These are phyloP conservation scores for Leucophenga montana DNA, from an alignment of 2,888 invertebrate species.

Conservation along the genomic window DNA sequence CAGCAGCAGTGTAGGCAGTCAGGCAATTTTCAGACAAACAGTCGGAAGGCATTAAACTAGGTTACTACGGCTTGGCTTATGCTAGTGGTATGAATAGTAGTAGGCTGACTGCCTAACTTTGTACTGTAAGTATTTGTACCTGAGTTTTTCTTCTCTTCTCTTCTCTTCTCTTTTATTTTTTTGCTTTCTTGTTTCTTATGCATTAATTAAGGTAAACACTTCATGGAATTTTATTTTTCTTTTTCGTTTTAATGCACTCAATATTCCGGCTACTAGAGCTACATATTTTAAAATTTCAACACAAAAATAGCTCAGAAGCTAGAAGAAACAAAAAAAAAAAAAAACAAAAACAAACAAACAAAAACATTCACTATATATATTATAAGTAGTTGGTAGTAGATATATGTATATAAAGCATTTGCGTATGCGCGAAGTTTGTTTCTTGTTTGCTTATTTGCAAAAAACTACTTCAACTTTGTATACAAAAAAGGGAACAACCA, in stretches of 20 bases:
- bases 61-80: background rate
- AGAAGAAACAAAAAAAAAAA: too few relatives aligned
- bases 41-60: background rate
- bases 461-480: background rate
- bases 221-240: background rate
- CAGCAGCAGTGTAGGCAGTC: background rate
- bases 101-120: background rate
- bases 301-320: conserved; percentile 37
- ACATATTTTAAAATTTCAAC: conserved; percentile 33
- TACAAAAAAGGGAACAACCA: too few relatives aligned
- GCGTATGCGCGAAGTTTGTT: background rate
- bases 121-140: conserved; percentile 18
- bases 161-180: conserved; percentile 5
- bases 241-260: background rate
- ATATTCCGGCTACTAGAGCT: background rate
- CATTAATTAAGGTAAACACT: conserved; percentile 64
- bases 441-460: too few relatives aligned
- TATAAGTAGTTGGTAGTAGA: too few relatives aligned
- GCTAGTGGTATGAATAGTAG: background rate
- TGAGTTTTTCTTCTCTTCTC: too few relatives aligned
- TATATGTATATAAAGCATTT: background rate
- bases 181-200: conserved; percentile 36
- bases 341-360: too few relatives aligned
- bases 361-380: too few relatives aligned
- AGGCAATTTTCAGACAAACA: background rate